phyloP scores from a whole-genome alignment of 2,888 invertebrate genomes.

The Dysmachus trigonus region DNA sequence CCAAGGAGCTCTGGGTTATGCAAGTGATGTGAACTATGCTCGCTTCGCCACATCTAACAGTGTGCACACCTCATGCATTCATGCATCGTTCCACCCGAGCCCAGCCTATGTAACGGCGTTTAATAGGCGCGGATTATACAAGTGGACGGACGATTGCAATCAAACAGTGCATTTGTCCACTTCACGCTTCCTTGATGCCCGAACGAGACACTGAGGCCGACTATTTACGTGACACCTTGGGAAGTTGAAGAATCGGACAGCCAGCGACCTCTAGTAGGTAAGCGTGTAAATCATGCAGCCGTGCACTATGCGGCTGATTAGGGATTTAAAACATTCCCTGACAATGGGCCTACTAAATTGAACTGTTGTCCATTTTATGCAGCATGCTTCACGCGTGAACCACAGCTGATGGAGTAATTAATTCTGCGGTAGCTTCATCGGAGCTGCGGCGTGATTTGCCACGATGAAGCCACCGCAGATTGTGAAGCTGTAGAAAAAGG shows the following conservation, averaged over 20 bases:
- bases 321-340: not conserved
- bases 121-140: not conserved
- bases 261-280: not conserved
- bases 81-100: not conserved
- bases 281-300: not conserved
- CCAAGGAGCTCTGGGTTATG: not conserved
- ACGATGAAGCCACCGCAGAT: not conserved
- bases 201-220: not conserved
- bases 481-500: not conserved
- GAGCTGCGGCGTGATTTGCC: not conserved
- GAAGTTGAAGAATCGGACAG: not conserved
- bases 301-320: not conserved
- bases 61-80: not conserved
- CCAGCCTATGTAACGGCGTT: not conserved
- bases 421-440: not conserved
- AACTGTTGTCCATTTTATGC: not conserved
- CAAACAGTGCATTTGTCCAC: not conserved
- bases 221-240: not conserved
- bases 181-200: not conserved
- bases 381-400: not conserved
- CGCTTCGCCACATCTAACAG: not conserved
- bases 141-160: not conserved
- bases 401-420: not conserved
- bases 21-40: slow-evolving; percentile 9
- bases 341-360: not conserved